Evolutionary conservation across 2,113 vertebrate genomes (phyloP).

Genomic region (Pelecanoides urinatrix): DNA sequence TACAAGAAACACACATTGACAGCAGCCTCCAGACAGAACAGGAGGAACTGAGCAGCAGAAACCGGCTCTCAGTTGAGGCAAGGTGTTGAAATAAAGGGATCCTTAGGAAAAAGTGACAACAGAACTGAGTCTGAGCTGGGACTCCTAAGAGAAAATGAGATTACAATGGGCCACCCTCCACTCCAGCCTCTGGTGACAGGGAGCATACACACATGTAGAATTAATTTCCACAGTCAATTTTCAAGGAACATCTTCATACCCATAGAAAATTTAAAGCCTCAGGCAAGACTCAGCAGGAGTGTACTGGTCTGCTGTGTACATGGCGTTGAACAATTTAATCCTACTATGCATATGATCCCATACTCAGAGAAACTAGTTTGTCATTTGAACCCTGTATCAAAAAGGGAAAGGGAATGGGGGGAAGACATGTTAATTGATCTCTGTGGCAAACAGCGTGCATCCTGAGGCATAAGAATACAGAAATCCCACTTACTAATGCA

Average conservation of each 20-base stretch:
- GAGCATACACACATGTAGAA: neutral
- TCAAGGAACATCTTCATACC: neutral
- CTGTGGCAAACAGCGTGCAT: neutral
- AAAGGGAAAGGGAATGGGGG: neutral
- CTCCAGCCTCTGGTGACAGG: neutral
- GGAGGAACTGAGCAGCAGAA: neutral
- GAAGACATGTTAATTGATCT: neutral
- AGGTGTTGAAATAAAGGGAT: neutral
- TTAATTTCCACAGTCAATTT: conserved; percentile 1
- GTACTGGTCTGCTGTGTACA: neutral
- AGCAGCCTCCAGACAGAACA: neutral
- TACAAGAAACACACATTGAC: neutral
- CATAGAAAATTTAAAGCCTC: neutral
- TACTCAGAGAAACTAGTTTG: neutral
- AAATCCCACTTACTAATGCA: neutral
- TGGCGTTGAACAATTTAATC: neutral
- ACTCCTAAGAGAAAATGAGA: neutral
- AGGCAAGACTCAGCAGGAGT: neutral
- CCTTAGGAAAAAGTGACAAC: neutral
- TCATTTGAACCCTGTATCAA: neutral
- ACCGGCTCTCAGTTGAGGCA: neutral
- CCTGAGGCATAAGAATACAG: neutral
- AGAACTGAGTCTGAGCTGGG: neutral
- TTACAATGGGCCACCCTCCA: neutral
- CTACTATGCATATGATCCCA: neutral